Base-by-base conservation (phyloP, 2,888 invertebrate genomes). In the Lordiphosa fenestrarum region DNA sequence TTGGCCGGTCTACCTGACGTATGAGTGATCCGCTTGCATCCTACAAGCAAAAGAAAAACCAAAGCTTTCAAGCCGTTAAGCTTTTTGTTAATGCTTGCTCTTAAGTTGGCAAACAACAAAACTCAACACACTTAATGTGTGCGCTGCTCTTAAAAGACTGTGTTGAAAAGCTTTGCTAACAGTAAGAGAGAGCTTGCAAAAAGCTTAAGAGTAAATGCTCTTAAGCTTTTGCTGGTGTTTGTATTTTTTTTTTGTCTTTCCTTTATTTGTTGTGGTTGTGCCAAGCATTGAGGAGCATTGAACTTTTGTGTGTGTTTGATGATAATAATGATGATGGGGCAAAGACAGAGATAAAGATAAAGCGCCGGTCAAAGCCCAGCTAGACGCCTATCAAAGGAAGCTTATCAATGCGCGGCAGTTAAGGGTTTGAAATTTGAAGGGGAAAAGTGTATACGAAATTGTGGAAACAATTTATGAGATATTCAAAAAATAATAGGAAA, bases 121-220 rank as follows among this genome's bases (percentile, higher is more conserved):
- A 74, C 42, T 73, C 78, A 77, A 70, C 74, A 77, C 66, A 54
- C 21, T 6, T n/a, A n/a, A 15, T 1, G 1, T 15, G 15, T 15
- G 15, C 15, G 15, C 15, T 36, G 25, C 61, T 61, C 59, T 66
- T 56, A 1, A 2, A 52, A 56, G 39, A 10, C 9, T 69, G 72
- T 80, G 81, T 76, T 81, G 78, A 71, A 77, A 80, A 80, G 80
- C 80, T 82, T 25, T 0, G 4, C 7, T 1, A 23, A 3, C 30
- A n/a, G 10, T 21, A 37, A 50, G 37, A 38, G 44, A 2, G 5
- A 4, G 19, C 19, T 1, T 12, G 1, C 10, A 13, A 40, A 40
- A 41, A 41, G 41, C 44, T 47, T 9, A 51, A 51, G 51, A 51
- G 51, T 53, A 48, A 48, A 30, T 25, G 36, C 10, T 19, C 25